Conservation (phyloP, 2,888 invertebrate species). For the Ectropis crepuscularia region DNA sequence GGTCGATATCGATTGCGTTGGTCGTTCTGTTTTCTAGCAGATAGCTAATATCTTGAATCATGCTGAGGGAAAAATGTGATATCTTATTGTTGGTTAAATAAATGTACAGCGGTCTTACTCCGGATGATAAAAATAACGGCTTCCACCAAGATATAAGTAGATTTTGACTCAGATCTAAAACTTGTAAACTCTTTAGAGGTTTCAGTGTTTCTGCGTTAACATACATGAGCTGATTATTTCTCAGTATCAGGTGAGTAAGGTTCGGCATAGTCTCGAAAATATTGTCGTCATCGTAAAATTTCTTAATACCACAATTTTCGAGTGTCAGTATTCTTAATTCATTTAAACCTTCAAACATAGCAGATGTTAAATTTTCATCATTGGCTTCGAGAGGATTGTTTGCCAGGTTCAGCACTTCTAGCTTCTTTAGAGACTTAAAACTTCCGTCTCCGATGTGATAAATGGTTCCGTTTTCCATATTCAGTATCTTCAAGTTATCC, state of each 20-base stretch:
- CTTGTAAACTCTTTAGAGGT: conserved; percentile 70
- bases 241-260: conserved; percentile 78
- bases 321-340: conserved; percentile 77
- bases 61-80: conserved; percentile 80
- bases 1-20: conserved; percentile 63
- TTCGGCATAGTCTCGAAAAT: conserved; percentile 80
- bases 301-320: conserved; percentile 79
- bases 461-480: conserved; percentile 81
- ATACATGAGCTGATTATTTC: conserved; percentile 75
- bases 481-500: conserved; percentile 73
- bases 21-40: conserved; percentile 65
- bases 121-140: conserved; percentile 75
- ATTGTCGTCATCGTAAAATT: conserved; percentile 70
- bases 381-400: conserved; percentile 80
- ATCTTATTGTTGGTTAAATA: conserved; percentile 83
- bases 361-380: conserved; percentile 67
- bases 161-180: conserved; percentile 82
- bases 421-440: conserved; percentile 71
- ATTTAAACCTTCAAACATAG: conserved; percentile 77
- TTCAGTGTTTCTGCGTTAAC: conserved; percentile 72
- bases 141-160: conserved; percentile 81
- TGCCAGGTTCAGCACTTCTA: conserved; percentile 80
- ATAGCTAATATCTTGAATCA: conserved; percentile 83
- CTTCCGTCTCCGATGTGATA: conserved; percentile 76
- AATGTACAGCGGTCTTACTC: conserved; percentile 67